Conservation (phyloP, 2,797 vertebrate genomes). For the Schizopygopsis pylzovi region DNA sequence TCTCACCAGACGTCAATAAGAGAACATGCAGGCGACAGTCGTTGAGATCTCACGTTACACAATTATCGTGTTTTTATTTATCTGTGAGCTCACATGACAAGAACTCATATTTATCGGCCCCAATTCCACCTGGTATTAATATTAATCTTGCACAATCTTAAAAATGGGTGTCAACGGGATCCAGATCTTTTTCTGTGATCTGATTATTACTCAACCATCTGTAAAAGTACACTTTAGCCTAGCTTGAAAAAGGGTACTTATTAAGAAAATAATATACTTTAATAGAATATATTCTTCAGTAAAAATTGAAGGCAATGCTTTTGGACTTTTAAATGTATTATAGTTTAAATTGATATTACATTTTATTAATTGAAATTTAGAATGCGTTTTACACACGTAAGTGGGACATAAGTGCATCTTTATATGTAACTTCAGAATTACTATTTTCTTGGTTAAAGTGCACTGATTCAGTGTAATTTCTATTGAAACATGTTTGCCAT, state of each 20-base stretch:
- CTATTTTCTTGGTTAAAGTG: no score
- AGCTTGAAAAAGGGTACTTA: not conserved
- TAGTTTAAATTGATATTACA: not conserved
- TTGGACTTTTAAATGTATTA: not conserved
- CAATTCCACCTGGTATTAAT: not conserved
- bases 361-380: no score
- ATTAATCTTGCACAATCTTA: not conserved
- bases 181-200: not conserved
- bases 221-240: not conserved
- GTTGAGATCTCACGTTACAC: not conserved
- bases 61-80: slow-evolving; percentile 15
- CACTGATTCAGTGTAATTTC: no score
- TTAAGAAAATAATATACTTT: not conserved
- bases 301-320: not conserved
- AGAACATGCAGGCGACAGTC: not conserved
- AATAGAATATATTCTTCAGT: not conserved
- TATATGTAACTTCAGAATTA: no score
- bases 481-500: no score
- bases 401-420: no score
- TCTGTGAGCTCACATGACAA: not conserved
- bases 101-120: not conserved
- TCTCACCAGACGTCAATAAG: slow-evolving; percentile 18
- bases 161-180: not conserved
- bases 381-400: no score
- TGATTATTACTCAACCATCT: not conserved